Conservation (phyloP, 2,888 invertebrate genomes). For the Hirtodrosophila histrioides region DNA sequence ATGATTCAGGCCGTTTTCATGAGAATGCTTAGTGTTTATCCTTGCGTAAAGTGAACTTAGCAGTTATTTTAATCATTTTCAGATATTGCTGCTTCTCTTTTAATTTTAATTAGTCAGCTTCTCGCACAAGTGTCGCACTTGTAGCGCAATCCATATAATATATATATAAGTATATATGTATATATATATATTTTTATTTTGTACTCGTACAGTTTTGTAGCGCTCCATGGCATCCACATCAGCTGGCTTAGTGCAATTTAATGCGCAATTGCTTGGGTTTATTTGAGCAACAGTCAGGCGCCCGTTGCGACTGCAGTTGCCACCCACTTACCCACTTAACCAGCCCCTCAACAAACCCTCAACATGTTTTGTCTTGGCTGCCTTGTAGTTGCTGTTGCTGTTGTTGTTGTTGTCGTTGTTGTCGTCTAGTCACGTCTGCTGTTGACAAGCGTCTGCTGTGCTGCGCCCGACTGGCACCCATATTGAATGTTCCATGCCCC, state of each 20-base stretch:
- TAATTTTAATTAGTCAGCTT: conserved; percentile 18
- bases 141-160: not conserved
- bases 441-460: conserved; percentile 75
- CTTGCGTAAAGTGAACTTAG: too few relatives aligned
- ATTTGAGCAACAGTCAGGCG: conserved; percentile 53
- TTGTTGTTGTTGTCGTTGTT: conserved; percentile 44
- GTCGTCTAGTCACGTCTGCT: conserved; percentile 78
- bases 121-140: conserved; percentile 14
- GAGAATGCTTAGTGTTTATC: too few relatives aligned
- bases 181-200: not conserved
- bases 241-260: conserved; percentile 67
- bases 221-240: conserved; percentile 37
- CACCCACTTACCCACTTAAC: conserved; percentile 27
- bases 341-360: conserved; percentile 29
- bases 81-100: too few relatives aligned
- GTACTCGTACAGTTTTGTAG: conserved; percentile 1
- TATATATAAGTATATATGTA: not conserved
- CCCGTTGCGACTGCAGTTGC: conserved; percentile 16
- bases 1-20: too few relatives aligned
- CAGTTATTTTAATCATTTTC: too few relatives aligned
- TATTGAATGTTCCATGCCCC: conserved; percentile 63
- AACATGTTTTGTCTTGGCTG: conserved; percentile 61
- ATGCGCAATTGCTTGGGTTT: conserved; percentile 69
- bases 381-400: conserved; percentile 17
- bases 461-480: conserved; percentile 58